Evolutionary conservation across 2,888 invertebrate genomes (phyloP).

Genomic region (Parnassius apollo): DNA sequence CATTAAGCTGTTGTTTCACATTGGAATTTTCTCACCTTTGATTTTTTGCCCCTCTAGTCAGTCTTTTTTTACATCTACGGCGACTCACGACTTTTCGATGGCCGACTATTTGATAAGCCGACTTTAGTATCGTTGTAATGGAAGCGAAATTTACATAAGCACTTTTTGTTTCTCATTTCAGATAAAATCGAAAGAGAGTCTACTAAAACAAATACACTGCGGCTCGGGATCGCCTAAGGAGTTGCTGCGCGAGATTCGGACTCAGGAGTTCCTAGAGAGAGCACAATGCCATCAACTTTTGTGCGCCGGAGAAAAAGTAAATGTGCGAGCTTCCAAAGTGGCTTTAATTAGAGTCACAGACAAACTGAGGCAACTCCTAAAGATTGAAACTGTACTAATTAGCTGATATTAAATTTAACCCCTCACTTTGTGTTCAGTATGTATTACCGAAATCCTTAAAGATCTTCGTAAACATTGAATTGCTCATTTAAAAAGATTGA

Average conservation of each 20-base stretch:
- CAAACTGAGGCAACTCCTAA: constrained; percentile 89
- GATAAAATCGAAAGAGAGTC: constrained; percentile 90
- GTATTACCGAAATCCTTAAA: constrained; percentile 1
- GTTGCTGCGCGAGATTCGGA: constrained; percentile 85
- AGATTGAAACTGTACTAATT: constrained; percentile 88
- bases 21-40: too few species aligned
- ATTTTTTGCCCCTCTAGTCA: too few species aligned
- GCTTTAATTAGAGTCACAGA: constrained; percentile 92
- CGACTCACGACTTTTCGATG: too few species aligned
- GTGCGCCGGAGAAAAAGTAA: constrained; percentile 89
- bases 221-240: constrained; percentile 81
- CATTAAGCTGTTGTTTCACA: too few species aligned
- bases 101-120: too few species aligned
- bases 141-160: too few species aligned
- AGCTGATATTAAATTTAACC: constrained; percentile 76
- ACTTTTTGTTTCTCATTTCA: constrained; percentile 59
- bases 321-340: constrained; percentile 90
- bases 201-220: constrained; percentile 86
- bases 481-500: too few species aligned
- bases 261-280: constrained; percentile 89
- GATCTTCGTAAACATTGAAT: too few species aligned
- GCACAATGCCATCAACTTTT: constrained; percentile 90
- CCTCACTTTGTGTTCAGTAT: constrained; percentile 14
- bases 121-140: too few species aligned
- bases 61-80: too few species aligned